phyloP scores from a whole-genome alignment of 2,113 vertebrate species.

The Chauna torquata region DNA sequence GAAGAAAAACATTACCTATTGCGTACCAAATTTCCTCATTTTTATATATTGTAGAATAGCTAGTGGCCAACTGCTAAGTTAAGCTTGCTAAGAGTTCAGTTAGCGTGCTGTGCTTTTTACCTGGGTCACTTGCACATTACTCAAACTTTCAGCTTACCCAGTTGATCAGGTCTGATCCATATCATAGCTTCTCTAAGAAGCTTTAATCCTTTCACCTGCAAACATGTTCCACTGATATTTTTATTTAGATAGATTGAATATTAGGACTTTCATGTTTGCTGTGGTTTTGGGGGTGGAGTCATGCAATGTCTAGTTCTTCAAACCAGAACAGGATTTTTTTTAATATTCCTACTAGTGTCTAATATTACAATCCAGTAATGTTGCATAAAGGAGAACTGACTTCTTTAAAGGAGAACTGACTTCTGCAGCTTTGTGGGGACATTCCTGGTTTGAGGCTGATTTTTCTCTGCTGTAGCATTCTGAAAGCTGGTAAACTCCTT shows the following conservation, averaged over 20 bases:
- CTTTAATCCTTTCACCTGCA: not conserved
- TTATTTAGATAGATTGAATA: not conserved
- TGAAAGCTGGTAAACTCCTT: not conserved
- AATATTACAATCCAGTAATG: not conserved
- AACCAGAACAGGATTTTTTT: not conserved
- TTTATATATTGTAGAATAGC: rapidly evolving
- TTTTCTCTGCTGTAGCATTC: not conserved
- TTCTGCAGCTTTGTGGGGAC: not conserved
- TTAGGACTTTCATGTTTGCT: not conserved
- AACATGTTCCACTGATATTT: not conserved
- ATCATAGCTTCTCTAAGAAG: not conserved
- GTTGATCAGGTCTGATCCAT: not conserved
- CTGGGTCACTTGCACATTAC: not conserved
- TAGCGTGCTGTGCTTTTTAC: not conserved
- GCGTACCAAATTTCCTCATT: not conserved
- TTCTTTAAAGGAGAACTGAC: not conserved
- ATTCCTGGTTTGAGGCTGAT: not conserved
- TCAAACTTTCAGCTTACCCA: not conserved
- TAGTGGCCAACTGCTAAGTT: not conserved
- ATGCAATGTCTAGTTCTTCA: not conserved
- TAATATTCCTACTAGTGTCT: not conserved
- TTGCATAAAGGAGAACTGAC: not conserved
- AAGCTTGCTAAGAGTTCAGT: not conserved
- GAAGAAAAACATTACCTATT: not conserved
- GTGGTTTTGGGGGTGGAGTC: rapidly evolving